Conservation (phyloP, 2,797 vertebrate species). For the Acanthopagrus latus region DNA sequence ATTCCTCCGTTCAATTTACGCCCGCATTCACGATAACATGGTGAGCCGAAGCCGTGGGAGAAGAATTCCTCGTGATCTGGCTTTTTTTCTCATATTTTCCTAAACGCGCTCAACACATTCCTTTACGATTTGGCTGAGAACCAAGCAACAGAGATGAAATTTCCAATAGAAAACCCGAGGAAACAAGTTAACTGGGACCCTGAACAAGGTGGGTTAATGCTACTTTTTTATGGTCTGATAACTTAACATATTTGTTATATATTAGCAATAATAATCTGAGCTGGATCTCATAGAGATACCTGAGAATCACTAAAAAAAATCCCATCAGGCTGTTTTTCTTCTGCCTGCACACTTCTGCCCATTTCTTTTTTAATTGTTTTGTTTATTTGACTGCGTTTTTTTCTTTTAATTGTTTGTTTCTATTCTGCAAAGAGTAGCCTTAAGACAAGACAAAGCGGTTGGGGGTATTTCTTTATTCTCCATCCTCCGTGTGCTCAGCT, state of each 20-base stretch:
- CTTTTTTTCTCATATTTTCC: conserved; percentile 74
- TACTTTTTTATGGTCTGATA: conserved; percentile 19
- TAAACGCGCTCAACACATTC: conserved; percentile 64
- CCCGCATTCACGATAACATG: conserved; percentile 64
- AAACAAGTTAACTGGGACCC: conserved; percentile 99
- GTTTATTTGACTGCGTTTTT: background rate
- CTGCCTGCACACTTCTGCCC: background rate
- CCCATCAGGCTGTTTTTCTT: conserved; percentile 6
- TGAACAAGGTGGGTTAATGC: conserved; percentile 91
- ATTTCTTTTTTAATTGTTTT: background rate
- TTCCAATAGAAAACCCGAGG: conserved; percentile 96
- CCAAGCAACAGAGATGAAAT: conserved; percentile 95
- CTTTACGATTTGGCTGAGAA: conserved; percentile 69
- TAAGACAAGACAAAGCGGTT: conserved; percentile 29
- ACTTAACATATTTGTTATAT: conserved; percentile 22
- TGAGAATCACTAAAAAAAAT: conserved; percentile 7
- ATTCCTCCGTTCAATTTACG: conserved; percentile 55
- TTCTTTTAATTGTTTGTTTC: background rate
- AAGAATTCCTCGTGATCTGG: conserved; percentile 69
- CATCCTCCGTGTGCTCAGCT: conserved; percentile 56
- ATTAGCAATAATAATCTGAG: conserved; percentile 22
- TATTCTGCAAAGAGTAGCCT: background rate
- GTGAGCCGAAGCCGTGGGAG: conserved; percentile 59
- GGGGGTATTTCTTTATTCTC: conserved; percentile 53
- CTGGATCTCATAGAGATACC: conserved; percentile 9